Evolutionary conservation across 1,140 invertebrate genomes (phyloP).

Genomic region (Carposina sasakii): DNA sequence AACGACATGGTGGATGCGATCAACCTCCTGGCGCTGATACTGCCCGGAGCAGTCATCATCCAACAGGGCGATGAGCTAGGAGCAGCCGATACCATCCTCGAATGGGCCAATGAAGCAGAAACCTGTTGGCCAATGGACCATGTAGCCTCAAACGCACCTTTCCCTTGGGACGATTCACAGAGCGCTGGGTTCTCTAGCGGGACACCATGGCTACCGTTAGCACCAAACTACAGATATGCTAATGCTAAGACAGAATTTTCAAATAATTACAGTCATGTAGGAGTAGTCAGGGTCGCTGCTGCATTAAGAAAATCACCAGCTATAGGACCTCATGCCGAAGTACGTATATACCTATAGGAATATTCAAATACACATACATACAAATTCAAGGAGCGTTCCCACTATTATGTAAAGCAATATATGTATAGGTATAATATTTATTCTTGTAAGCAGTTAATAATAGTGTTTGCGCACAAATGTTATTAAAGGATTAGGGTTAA

Average conservation of each 20-base stretch:
- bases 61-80: conserved; percentile 85
- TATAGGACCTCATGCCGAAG: conserved; percentile 52
- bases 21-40: conserved; percentile 74
- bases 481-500: no score
- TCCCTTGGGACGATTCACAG: conserved; percentile 79
- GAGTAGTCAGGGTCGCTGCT: conserved; percentile 44
- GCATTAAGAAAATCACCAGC: conserved; percentile 56
- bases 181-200: conserved; percentile 73
- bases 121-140: conserved; percentile 42
- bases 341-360: no score
- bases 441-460: no score
- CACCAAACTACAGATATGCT: conserved; percentile 68
- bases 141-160: conserved; percentile 73
- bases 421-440: no score
- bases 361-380: no score
- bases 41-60: conserved; percentile 77
- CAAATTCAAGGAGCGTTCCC: no score
- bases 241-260: conserved; percentile 73
- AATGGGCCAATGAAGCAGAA: conserved; percentile 36
- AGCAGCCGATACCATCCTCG: conserved; percentile 73
- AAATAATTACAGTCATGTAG: conserved; percentile 48
- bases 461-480: no score
- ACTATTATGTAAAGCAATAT: no score
- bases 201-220: conserved; percentile 75
- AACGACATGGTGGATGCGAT: conserved; percentile 73